Base-by-base conservation (phyloP, 2,888 invertebrate genomes). In the Meta bourneti region DNA sequence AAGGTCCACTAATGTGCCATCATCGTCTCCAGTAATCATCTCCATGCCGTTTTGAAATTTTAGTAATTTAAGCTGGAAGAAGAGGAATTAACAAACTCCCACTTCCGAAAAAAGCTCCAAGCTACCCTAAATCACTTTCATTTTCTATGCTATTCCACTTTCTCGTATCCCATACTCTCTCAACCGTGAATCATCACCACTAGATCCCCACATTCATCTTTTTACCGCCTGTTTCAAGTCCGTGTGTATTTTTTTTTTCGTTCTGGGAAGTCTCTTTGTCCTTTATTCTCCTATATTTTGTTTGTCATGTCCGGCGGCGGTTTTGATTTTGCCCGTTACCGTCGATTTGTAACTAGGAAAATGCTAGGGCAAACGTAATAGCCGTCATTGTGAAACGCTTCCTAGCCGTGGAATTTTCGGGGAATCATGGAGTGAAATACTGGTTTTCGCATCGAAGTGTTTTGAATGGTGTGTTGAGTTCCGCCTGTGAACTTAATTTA, bases 101-200 rank as follows among this genome's bases (percentile, higher is more conserved):
- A 34, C 34, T 8, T 61, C 61, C 5, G 8, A 61, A 61, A 61
- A 61, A 8, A 8, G 61, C 61, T 16, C 61, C 61, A 16, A 61
- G 11, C 61, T 0, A 11, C 61, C 16, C 9, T 16, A 61, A 61
- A 61, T 61, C 61, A 61, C 61, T 61, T 61, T 61, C 61, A 61
- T 61, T 61, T 61, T 61, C 61, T 5, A 61, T 61, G 61, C 61
- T 16, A 61, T 16, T 16, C 61, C 61, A 61, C 34, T 79, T 79
- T 79, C 79, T 34, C 11, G 13, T 54, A 49, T 49, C n/a, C 16
- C n/a, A 51, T 51, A 19, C 11, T 72, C 11, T 19, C 16, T 52
- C 82, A 71, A 82, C 51, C 82, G 71, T 82, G 82, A 82, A 82
- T 52, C 70, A 70, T 72, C 70, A 49, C 34, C 71, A 72, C 82